Evolutionary conservation across 2,888 invertebrate genomes (phyloP).

Genomic region (Punctoribates punctum): DNA sequence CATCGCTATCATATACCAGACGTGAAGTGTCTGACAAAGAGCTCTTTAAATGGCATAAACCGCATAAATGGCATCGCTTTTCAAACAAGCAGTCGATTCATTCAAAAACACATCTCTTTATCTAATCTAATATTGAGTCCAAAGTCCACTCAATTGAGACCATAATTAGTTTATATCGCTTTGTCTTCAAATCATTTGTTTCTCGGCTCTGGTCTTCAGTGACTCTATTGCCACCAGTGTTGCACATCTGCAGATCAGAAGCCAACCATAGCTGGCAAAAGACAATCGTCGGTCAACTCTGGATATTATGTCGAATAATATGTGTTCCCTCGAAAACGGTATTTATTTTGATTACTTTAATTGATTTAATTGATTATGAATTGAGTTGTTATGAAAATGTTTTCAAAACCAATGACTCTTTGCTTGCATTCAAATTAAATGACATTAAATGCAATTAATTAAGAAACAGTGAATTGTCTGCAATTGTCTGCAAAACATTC

Average conservation of each 20-base stretch:
- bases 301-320: constrained; percentile 11
- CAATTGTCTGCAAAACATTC: no score
- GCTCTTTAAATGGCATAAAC: constrained; percentile 7
- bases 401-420: neutral
- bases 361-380: no score
- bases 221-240: neutral
- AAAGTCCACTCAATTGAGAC: constrained; percentile 15
- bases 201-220: no score
- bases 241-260: neutral
- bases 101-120: constrained; percentile 3
- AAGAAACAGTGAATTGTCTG: no score
- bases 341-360: neutral
- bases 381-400: neutral
- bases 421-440: no score
- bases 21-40: constrained; percentile 7
- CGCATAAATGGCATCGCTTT: constrained; percentile 29
- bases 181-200: neutral
- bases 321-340: constrained; percentile 36
- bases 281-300: neutral
- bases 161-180: neutral
- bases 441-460: no score
- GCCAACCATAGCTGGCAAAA: neutral
- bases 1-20: constrained; percentile 2
- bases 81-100: neutral
- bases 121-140: constrained; percentile 14